phyloP scores from a whole-genome alignment of 1,140 invertebrate species.

The Cylas formicarius region DNA sequence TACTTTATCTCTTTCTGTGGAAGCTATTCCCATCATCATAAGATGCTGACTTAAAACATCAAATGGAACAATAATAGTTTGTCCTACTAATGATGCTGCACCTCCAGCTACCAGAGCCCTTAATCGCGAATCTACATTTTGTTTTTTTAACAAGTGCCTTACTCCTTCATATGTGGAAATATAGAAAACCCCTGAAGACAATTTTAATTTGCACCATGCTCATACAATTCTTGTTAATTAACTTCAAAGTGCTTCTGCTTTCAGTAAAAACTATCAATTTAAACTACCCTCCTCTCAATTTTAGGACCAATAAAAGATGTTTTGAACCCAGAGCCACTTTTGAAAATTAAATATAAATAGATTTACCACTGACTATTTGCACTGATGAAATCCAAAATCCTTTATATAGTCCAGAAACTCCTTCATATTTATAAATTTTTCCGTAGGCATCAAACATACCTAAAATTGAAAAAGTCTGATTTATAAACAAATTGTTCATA shows the following conservation, averaged over 20 bases:
- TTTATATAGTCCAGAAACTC: conserved; percentile 78
- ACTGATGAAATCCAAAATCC: conserved; percentile 92
- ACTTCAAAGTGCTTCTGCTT: background rate
- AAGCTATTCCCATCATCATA: conserved; percentile 75
- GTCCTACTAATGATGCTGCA: conserved; percentile 84
- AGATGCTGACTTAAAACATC: conserved; percentile 95
- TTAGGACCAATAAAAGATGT: background rate
- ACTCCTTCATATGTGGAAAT: conserved; percentile 94
- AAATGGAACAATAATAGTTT: conserved; percentile 94
- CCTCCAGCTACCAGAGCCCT: conserved; percentile 76
- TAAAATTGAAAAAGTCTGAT: conserved; percentile 31
- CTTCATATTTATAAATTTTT: conserved; percentile 86
- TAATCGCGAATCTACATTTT: conserved; percentile 54
- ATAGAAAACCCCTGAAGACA: conserved; percentile 69
- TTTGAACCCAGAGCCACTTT: background rate
- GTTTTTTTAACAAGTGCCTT: conserved; percentile 65
- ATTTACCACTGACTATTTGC: conserved; percentile 52
- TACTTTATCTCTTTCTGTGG: conserved; percentile 28
- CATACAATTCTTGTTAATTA: background rate
- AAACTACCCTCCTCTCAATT: background rate
- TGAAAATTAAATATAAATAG: conserved; percentile 3
- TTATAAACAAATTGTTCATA: conserved; percentile 3
- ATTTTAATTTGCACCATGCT: too few species aligned
- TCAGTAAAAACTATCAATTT: background rate
- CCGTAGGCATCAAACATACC: conserved; percentile 85